Evolutionary conservation across 1,140 invertebrate genomes (phyloP), one percentile per base, ranked within the genome.

Genomic region (Drosophila albomicans): DNA sequence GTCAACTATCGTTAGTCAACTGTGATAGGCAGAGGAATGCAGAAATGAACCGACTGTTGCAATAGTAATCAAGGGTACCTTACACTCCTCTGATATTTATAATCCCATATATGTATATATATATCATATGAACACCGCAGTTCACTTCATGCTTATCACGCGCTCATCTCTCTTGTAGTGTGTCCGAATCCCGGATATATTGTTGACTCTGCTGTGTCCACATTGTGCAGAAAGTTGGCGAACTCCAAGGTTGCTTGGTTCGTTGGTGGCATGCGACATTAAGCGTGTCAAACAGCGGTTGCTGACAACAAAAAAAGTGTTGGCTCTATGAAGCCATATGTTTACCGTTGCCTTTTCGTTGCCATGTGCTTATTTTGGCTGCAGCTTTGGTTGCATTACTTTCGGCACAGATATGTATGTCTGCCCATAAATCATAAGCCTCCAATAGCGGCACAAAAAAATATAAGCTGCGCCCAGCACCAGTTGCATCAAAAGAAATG

Each of bases 341-440:
- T 48, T 66, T 66, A 57, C 64, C 41, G 64, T 57, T 54, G 45
- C 13, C 45, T 46, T 65, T 28, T 32, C 51, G 20, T 6, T 41
- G 62, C 35, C 66, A 43, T 61, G 43, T 59, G 66, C 38, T 61
- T 51, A 38, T 32, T 35, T 57, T 35, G 41, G 25, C 38, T 35
- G 52, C 51, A 56, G 15, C 30, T 61, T 52, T 38, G 5, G 51
- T 16, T n/a, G 51, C 30, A 48, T 32, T 38, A 43, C 41, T n/a
- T 20, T 3, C 41, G 11, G 16, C 6, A 8, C 25, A 45, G 15
- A 41, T 57, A 25, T 41, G 35, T 28, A 25, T 5, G 5, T 46
- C 20, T 25, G n/a, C 45, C 48, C 81, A 84, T 84, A 84, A 84
- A 84, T 84, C 81, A 84, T 79, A 41, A 20, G 65, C 38, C 38